These are phyloP conservation scores for Sturmia bella DNA, from an alignment of 2,888 invertebrate species.

Conservation along the genomic window DNA sequence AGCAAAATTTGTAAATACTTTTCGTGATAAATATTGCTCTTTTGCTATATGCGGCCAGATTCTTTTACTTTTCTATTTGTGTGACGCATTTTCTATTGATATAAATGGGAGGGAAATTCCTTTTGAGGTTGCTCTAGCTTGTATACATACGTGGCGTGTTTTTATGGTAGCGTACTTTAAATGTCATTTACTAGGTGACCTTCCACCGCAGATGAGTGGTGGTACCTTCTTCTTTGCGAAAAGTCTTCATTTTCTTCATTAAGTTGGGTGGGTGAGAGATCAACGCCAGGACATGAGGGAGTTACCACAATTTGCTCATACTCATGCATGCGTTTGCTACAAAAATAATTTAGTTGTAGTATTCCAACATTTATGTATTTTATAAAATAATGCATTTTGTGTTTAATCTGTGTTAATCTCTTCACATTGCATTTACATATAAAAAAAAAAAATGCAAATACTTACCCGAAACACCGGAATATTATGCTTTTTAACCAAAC, in stretches of 20 bases:
- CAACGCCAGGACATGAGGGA: slow-evolving; percentile 90
- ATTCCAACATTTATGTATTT: too few species aligned
- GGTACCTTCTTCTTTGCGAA: slow-evolving; percentile 94
- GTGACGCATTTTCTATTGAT: slow-evolving; percentile 14
- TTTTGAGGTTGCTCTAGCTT: slow-evolving; percentile 57
- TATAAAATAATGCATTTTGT: background rate
- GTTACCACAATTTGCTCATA: slow-evolving; percentile 94
- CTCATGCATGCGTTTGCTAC: slow-evolving; percentile 88
- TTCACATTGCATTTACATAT: too few species aligned
- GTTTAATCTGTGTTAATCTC: too few species aligned
- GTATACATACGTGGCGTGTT: slow-evolving; percentile 26
- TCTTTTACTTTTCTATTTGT: slow-evolving; percentile 45
- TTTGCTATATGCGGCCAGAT: slow-evolving; percentile 55
- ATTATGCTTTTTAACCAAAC: slow-evolving; percentile 89
- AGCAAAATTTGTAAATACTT: slow-evolving; percentile 60
- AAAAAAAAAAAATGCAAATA: too few species aligned
- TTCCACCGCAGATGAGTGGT: slow-evolving; percentile 92
- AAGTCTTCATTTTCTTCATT: slow-evolving; percentile 98
- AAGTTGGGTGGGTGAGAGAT: slow-evolving; percentile 91
- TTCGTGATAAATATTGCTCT: slow-evolving; percentile 67
- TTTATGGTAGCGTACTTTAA: slow-evolving; percentile 66
- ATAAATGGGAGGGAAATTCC: slow-evolving; percentile 16
- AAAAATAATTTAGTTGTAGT: background rate
- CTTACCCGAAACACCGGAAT: slow-evolving; percentile 89
- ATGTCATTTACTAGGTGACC: slow-evolving; percentile 80